Percentiles rank a stretch among this genome's conserved stretches.
phyloP scores from a whole-genome alignment of 2,113 vertebrate genomes.

The Myrmophylax atrothorax region DNA sequence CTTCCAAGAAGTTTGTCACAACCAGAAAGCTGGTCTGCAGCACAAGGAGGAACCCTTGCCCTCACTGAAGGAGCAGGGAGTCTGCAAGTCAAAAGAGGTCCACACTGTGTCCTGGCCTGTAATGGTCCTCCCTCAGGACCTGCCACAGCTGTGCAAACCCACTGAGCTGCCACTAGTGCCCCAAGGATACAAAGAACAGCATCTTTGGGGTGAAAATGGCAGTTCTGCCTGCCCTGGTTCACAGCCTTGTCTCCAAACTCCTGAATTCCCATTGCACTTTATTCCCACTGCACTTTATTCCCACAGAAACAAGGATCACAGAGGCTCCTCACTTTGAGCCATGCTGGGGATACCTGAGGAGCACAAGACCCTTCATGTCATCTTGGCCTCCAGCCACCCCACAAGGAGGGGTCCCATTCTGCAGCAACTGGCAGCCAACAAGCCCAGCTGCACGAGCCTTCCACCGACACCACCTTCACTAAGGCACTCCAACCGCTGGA shows the following conservation, averaged over 20 bases:
- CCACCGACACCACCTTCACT: not conserved
- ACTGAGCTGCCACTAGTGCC: fast-evolving
- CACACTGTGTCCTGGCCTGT: fast-evolving
- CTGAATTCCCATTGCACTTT: fast-evolving
- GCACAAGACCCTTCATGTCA: fast-evolving
- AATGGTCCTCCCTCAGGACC: not conserved
- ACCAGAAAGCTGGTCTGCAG: not conserved
- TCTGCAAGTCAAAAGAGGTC: not conserved
- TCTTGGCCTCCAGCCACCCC: not conserved
- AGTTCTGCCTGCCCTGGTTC: fast-evolving
- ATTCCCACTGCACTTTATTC: fast-evolving
- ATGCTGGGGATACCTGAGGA: not conserved
- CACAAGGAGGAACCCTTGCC: not conserved
- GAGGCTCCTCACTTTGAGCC: not conserved
- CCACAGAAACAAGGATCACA: not conserved
- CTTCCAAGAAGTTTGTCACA: not conserved
- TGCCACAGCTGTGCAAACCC: not conserved
- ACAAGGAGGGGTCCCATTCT: fast-evolving
- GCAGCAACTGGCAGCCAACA: not conserved
- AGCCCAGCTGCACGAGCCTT: not conserved
- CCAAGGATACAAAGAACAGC: not conserved
- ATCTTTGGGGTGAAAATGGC: not conserved
- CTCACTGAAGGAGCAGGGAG: not conserved
- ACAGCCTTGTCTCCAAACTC: not conserved
- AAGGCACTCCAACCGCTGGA: fast-evolving